Conservation (phyloP, 2,797 vertebrate genomes). For the Anas capensis region DNA sequence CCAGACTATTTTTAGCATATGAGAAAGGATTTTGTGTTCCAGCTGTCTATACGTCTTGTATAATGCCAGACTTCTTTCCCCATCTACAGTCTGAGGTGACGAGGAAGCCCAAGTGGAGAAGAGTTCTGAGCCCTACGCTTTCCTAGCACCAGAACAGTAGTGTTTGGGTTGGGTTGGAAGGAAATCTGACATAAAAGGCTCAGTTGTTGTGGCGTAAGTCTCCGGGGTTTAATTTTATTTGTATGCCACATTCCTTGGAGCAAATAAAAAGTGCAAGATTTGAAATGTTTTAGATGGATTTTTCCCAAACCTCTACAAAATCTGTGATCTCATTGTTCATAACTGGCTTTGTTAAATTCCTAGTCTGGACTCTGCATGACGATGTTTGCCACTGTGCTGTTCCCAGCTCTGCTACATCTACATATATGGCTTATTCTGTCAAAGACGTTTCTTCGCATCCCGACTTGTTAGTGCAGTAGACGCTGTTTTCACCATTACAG, state of each 20-base stretch:
- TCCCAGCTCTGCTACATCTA: not conserved
- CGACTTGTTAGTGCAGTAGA: not conserved
- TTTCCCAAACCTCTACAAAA: constrained; percentile 28
- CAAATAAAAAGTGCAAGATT: constrained; percentile 41
- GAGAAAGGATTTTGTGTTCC: constrained; percentile 52
- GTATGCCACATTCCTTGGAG: constrained; percentile 21
- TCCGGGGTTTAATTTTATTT: constrained; percentile 37
- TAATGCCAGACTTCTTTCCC: constrained; percentile 29
- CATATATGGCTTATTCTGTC: not conserved
- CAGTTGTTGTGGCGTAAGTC: constrained; percentile 16
- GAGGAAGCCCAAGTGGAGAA: constrained; percentile 31
- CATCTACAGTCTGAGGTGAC: constrained; percentile 14
- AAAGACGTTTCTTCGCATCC: not conserved
- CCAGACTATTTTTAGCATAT: constrained; percentile 46
- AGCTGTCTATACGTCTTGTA: constrained; percentile 50
- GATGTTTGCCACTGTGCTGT: not conserved
- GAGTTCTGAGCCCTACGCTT: constrained; percentile 34
- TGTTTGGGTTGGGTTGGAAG: constrained; percentile 7
- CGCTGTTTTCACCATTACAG: not conserved
- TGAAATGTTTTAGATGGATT: constrained; percentile 16
- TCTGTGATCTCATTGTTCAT: constrained; percentile 18
- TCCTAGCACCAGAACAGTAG: constrained; percentile 6
- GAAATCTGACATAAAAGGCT: not conserved
- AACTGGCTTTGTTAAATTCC: not conserved
- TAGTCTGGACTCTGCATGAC: not conserved